Evolutionary conservation across 1,140 invertebrate genomes (phyloP), one percentile per base, ranked within the genome.

Genomic region (Leptopilina clavipes): DNA sequence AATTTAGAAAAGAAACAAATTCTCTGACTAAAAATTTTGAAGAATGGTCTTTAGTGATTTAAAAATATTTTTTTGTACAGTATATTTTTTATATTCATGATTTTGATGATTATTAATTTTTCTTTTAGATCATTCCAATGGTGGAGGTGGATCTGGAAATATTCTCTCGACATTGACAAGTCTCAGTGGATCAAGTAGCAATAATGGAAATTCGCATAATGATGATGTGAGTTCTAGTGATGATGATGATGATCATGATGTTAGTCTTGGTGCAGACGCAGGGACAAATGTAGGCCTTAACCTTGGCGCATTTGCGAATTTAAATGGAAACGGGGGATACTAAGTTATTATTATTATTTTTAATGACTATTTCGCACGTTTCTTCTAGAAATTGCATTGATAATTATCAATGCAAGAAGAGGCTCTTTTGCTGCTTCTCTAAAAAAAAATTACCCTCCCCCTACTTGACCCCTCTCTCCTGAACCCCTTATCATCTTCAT

Each of bases 231-330:
- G 82, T 73, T 76, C 75, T 77, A 89, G 87, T 56, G 85, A 83
- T 74, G 81, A 83, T 22, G 87, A 2, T 31, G 25, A 5, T 40
- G 37, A 40, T 40, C 5, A 40, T 40, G 37, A 40, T 40, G 37
- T 9, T 40, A 9, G 37, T 40, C 37, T 40, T 40, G 9, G 37
- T 14, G 70, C 84, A 6, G 82, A 86, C 70, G 87, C 88, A 65
- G 86, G 89, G 72, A 86, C 89, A n/a, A 18, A 19, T 19, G 31
- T 5, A 59, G 91, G 91, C 40, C 25, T 81, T 59, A 80, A 81
- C 70, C 54, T 83, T 31, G 86, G 86, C 74, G 79, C 78, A 44
- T 85, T 81, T 56, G 54, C 25, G 3, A 71, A 71, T 44, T 45
- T 71, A 19, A 10, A 31, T 19, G 48, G 73, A 74, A 54, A 73